Base-by-base conservation (phyloP, 2,113 vertebrate genomes). In the Brachyistius frenatus region DNA sequence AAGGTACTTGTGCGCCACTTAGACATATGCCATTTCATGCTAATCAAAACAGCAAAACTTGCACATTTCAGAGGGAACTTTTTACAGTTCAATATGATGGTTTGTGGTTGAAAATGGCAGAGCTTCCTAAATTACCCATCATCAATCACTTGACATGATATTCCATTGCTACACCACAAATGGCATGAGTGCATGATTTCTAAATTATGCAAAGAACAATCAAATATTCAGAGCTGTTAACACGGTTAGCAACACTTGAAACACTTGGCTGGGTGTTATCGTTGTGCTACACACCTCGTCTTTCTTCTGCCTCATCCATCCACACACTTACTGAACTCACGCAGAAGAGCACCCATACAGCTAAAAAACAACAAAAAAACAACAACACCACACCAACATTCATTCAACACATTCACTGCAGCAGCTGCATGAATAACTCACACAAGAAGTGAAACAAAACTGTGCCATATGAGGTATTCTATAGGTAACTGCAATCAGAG, bases 391-490 rank as follows among this genome's bases (percentile, higher is more conserved):
- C 57, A 79, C 68, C 35, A 11, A 31, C 7, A 37, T 57, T 46
- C 53, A 80, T 71, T 73, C 66, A 71, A 50, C 55, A 50, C 66
- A 58, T 75, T 74, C 52, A 46, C 56, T 44, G 36, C 14, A 44
- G 1, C 0, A 9, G 49, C 64, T 75, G 30, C 4, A 83, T 73
- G 32, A 67, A 55, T 76, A 57, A 66, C 33, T 76, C 49, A 62
- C 62, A 80, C 52, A 69, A 54, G 49, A 82, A 70, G 73, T 35
- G 1, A 66, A 73, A 39, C 9, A 53, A 88, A 69, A 66, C n/a
- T 44, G 37, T 66, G 60, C 41, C 11, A 53, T 66, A 70, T 58
- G 73, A 89, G 75, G 77, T 85, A 84, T 86, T 84, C 84, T 52
- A 75, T 35, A 36, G 58, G 41, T 5, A 66, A 76, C 50, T 79